Evolutionary conservation across 2,888 invertebrate genomes (phyloP).

Genomic region (Alentia gelatinosa): DNA sequence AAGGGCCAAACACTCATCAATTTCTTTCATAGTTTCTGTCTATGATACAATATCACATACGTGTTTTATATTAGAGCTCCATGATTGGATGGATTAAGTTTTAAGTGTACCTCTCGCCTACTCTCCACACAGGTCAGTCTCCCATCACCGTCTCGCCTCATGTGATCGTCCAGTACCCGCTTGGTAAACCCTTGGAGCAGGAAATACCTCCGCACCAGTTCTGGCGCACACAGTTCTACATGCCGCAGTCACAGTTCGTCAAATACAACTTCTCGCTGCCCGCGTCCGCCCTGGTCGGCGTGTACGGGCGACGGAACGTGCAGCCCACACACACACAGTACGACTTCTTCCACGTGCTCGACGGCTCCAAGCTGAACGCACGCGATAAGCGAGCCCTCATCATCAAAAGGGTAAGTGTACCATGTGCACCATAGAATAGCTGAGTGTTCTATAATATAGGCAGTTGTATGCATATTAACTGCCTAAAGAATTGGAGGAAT

Average conservation of each 20-base stretch:
- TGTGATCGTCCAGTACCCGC: slow-evolving; percentile 82
- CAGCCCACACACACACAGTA: slow-evolving; percentile 97
- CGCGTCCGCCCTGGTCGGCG: slow-evolving; percentile 85
- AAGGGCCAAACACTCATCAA: too few relatives aligned
- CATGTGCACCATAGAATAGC: neutral
- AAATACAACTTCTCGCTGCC: slow-evolving; percentile 92
- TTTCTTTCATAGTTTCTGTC: too few relatives aligned
- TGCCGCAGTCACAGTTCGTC: slow-evolving; percentile 95
- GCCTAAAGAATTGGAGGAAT: too few relatives aligned
- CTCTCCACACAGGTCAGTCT: slow-evolving; percentile 21
- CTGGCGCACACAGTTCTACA: slow-evolving; percentile 98
- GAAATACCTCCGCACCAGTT: slow-evolving; percentile 96
- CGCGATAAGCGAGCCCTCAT: neutral
- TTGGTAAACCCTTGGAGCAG: slow-evolving; percentile 92
- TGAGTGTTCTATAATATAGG: neutral
- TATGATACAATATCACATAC: too few relatives aligned
- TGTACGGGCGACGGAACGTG: slow-evolving; percentile 95
- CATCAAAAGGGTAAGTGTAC: slow-evolving; percentile 8
- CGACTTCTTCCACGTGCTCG: slow-evolving; percentile 95
- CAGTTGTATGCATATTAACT: too few relatives aligned
- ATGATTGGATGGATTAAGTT: too few relatives aligned
- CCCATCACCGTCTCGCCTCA: neutral
- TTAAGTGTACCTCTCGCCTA: neutral
- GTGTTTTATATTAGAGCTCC: too few relatives aligned
- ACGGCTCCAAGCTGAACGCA: slow-evolving; percentile 72